Base-by-base conservation (phyloP, 2,113 vertebrate genomes). In the Lamprotornis superbus region DNA sequence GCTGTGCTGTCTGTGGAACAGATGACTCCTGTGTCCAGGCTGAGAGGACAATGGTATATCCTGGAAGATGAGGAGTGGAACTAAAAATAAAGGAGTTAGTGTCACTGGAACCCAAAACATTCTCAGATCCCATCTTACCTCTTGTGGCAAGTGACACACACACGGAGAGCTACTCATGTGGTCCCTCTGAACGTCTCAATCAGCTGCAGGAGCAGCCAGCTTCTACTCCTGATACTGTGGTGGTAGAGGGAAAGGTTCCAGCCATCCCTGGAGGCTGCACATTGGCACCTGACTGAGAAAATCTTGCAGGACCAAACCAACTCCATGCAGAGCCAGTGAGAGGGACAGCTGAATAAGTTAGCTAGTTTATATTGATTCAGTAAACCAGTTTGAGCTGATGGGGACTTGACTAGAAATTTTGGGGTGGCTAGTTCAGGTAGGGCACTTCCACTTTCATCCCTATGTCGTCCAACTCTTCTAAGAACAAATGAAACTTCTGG, bases 201-300 rank as follows among this genome's bases (percentile, higher is more conserved):
- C 52, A 37, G 5, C 31, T 37, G 21, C 60, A 49, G 82, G 30
- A 73, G 21, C 55, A 18, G 33, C 30, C 67, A 63, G 20, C 35
- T 47, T 44, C 44, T 39, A 1, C 46, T 47, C 8, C 9, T 0
- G 1, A 9, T 63, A 4, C 20, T 8, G 20, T 25, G 23, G 5
- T 46, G 25, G 12, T 30, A 33, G 24, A 46, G 23, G 7, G 22
- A 0, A 1, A 39, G 33, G 7, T n/a, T 27, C 49, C 12, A 31
- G 23, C 6, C 2, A 2, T 30, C 13, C 17, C 24, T 22, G 50
- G 15, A 52, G 40, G 22, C 33, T 89, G 30, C 24, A 5, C 0
- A 0, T 37, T 4, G 1, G 15, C 35, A 63, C 39, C 39, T 47
- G 35, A 8, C 9, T 15, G 14, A 63, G 23, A 30, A 79, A 21